Evolutionary conservation across 2,113 vertebrate species (phyloP), one percentile per base, ranked within the genome.

Genomic region (Aramus guarauna): DNA sequence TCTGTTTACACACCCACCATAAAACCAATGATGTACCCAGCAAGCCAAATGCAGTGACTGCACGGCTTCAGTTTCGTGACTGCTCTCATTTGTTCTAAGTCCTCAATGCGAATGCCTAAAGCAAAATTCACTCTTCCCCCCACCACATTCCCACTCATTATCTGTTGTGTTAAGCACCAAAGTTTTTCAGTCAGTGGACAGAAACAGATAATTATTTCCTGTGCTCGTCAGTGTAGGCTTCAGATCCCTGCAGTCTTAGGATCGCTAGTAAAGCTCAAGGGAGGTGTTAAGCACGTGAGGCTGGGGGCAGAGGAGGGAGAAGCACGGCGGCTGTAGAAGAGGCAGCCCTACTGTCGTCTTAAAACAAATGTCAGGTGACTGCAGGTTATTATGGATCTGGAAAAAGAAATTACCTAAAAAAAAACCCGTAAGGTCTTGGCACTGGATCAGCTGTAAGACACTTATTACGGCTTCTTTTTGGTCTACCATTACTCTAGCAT

Each of bases 151-250:
- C 69, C 73, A 94, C 91, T 12, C 39, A 85, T 78, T 71, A 92
- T 29, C 84, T 81, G 90, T 78, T 94, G 94, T 91, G 90, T 85
- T 68, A 94, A 47, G 56, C 66, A 95, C 60, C 73, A 92, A 63
- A 88, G 84, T 27, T 87, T 86, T 83, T 91, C 84, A 92, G 73
- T 39, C 80, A 78, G 60, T 45, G 80, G 87, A 72, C 84, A 95
- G 76, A 94, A 95, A 89, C 36, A 92, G 56, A 78, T 84, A 95
- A 95, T 94, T 96, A 94, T 87, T 94, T 87, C 87, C 90, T 43
- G 4, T 39, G 29, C 36, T 90, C 3, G 0, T 67, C 21, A 47
- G 80, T 6, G 12, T 3, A 87, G 86, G 55, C 64, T 89, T 91
- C 87, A 92, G 80, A 73, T 89, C 80, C 22, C n/a, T 20, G 2